These are phyloP conservation scores for Eublepharis macularius DNA, from an alignment of 2,113 vertebrate species.

Conservation along the genomic window DNA sequence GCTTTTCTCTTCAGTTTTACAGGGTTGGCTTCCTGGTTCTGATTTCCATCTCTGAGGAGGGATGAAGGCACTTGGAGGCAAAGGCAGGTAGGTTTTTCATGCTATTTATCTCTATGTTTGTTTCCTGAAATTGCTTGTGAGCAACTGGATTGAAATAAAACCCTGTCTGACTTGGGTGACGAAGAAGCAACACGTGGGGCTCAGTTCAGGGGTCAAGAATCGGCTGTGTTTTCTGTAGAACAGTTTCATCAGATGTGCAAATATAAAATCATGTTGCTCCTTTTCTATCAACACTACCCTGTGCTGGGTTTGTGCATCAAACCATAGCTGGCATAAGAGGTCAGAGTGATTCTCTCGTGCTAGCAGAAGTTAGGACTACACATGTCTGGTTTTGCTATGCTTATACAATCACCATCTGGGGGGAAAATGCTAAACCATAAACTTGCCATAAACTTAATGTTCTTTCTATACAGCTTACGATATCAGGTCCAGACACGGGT, in stretches of 20 bases:
- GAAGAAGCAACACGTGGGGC: neutral
- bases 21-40: neutral
- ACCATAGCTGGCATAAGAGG: neutral
- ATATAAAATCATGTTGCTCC: neutral
- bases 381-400: neutral
- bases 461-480: neutral
- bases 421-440: neutral
- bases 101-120: neutral
- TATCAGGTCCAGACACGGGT: neutral
- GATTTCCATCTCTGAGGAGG: neutral
- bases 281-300: fast-evolving
- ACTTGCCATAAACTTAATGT: neutral
- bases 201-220: neutral
- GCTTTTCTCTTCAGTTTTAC: neutral
- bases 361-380: fast-evolving
- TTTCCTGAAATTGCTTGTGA: neutral
- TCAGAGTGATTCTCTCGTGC: neutral
- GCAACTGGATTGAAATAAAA: fast-evolving
- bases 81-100: constrained; percentile 44
- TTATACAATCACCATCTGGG: neutral
- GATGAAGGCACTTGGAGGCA: neutral
- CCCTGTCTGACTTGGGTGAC: fast-evolving
- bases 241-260: neutral
- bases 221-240: neutral
- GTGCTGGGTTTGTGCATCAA: neutral